Evolutionary conservation across 2,888 invertebrate species (phyloP), one percentile per base, ranked within the genome.

Genomic region (Mythimna lalbum): DNA sequence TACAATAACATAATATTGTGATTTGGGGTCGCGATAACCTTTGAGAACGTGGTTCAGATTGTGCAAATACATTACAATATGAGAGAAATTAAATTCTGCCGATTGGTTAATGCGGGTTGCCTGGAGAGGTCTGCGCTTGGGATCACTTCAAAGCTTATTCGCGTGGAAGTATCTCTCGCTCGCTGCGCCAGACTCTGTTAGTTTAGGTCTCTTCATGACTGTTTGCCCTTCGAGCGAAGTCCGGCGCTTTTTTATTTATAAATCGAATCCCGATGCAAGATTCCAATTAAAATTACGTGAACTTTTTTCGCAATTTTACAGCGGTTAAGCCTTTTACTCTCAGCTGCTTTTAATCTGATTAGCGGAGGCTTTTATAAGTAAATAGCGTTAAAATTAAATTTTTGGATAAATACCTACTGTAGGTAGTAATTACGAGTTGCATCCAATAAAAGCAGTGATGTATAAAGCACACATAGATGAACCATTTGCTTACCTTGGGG

Each of bases 181-280:
- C 49, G 56, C 50, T 53, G 65, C 59, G 73, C 43, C 67, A 10
- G 10, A 31, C 36, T 19, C 6, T 71, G 73, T 73, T 81, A 71
- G 76, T 69, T 78, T 81, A 77, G 63, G 67, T 56, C 31, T 69
- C 33, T 69, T 73, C 60, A 57, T 61, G 55, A 63, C 33, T 65
- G 65, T 72, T 75, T 69, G 53, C 47, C 4, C 39, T 33, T 57
- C 60, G 31, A 68, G 23, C 31, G 31, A 62, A 57, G 27, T 63
- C 36, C 47, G 33, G 31, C n/a, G 31, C 7, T 33, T 65, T 39
- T 10, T 49, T 31, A 69, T 72, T 57, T 50, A 55, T 43, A 57
- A 80, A 74, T 69, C n/a, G 19, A 76, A 69, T 57, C 21, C 17
- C 10, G 17, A 27, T 62, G 56, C 63, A 56, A 60, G 52, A 60